Evolutionary conservation across 1,140 invertebrate species (phyloP).

Genomic region (Gryon sp.): DNA sequence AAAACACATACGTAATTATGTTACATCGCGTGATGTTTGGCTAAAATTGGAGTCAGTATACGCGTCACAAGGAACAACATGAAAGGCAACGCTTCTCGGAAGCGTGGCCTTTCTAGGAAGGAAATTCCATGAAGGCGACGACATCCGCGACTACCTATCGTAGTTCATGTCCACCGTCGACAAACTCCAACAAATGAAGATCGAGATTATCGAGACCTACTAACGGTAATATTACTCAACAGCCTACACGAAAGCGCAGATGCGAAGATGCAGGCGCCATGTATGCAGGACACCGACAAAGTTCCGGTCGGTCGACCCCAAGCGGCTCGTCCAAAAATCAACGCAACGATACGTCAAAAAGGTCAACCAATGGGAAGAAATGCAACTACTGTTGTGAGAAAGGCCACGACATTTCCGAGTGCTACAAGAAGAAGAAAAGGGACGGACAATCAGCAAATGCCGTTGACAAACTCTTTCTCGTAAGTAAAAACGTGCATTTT

Average conservation of each 20-base stretch:
- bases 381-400: slow-evolving; percentile 1
- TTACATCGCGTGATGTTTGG: slow-evolving; percentile 13
- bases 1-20: slow-evolving; percentile 5
- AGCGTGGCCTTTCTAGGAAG: background rate
- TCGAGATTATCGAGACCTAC: too few species aligned
- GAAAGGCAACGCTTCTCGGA: background rate
- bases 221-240: background rate
- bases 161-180: background rate
- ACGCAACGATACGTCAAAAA: too few species aligned
- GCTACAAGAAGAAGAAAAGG: slow-evolving; percentile 9
- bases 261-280: slow-evolving; percentile 2
- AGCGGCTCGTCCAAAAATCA: too few species aligned
- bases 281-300: background rate
- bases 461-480: slow-evolving; percentile 1
- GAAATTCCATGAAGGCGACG: background rate
- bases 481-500: background rate
- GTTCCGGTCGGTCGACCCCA: background rate
- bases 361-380: background rate
- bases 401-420: background rate
- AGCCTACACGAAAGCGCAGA: background rate
- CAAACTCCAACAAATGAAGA: slow-evolving; percentile 3
- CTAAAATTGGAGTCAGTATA: slow-evolving; percentile 4
- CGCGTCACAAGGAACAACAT: background rate
- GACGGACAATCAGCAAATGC: background rate
- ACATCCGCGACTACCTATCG: background rate